Base-by-base conservation (phyloP, 2,888 invertebrate genomes). In the Dryadula phaetusa region DNA sequence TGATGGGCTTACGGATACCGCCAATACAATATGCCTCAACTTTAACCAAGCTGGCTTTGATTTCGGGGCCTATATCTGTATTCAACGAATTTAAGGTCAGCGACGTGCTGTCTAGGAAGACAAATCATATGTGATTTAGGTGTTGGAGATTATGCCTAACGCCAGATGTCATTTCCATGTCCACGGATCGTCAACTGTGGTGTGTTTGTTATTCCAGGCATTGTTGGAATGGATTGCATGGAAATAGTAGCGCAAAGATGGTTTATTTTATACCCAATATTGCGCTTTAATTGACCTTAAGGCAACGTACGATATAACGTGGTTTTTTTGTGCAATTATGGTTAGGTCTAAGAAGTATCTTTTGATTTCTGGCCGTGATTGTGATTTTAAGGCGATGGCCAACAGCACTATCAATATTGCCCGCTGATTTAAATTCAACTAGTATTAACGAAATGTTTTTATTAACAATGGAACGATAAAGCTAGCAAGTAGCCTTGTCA, bases 151-250 rank as follows among this genome's bases (percentile, higher is more conserved):
- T 47, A 10, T 20, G 47, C 8, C 14, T 22, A 2, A 8, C 47
- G 46, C 22, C 20, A 47, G 10, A 47, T 47, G 10, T 47, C 22
- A 22, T 20, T 22, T 2, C 47, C 10, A 66, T n/a, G n/a, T n/a
- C n/a, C n/a, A n/a, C n/a, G 12, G 70, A 68, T n/a, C n/a, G 8
- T 34, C 32, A 34, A 34, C 8, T 8, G 4, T 34, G 32, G 32
- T 7, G 32, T 7, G 32, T 34, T 37, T 12, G 12, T 37, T 37
- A 6, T 37, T 37, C 37, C 37, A 37, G 12, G 12, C 12, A 12
- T 12, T 37, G n/a, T n/a, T n/a, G n/a, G n/a, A n/a, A n/a, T n/a
- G n/a, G n/a, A n/a, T n/a, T n/a, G n/a, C n/a, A n/a, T n/a, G n/a
- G n/a, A n/a, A n/a, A n/a, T n/a, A n/a, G n/a, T n/a, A n/a, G 37